Evolutionary conservation across 2,113 vertebrate species (phyloP).

Genomic region (Heloderma charlesbogerti): DNA sequence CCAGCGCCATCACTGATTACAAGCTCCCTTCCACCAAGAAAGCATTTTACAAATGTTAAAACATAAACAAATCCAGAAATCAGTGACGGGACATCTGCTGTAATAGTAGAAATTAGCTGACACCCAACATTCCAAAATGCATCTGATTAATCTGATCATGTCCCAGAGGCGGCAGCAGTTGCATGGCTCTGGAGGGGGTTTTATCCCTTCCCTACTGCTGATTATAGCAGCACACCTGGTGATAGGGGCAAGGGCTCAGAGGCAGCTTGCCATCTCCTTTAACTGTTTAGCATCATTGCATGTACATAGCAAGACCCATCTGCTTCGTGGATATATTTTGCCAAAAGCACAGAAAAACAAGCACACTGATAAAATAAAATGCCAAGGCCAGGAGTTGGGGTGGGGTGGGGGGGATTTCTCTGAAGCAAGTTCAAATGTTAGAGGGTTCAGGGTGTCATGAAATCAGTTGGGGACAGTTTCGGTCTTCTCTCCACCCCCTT

Average conservation of each 20-base stretch:
- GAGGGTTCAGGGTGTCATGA: neutral
- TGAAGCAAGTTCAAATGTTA: constrained; percentile 1
- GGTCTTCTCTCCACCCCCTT: neutral
- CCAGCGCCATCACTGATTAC: neutral
- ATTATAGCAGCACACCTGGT: constrained; percentile 65
- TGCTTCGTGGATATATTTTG: constrained; percentile 55
- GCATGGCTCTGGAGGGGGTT: constrained; percentile 63
- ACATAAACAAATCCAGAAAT: rapidly evolving
- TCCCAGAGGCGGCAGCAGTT: constrained; percentile 61
- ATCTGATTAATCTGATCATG: constrained; percentile 45
- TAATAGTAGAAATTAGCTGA: constrained; percentile 52
- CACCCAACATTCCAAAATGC: constrained; percentile 52
- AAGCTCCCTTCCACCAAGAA: neutral
- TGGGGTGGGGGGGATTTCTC: neutral
- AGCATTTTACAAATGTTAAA: constrained; percentile 22
- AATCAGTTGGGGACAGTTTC: neutral
- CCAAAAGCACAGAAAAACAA: constrained; percentile 37
- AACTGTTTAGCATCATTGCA: constrained; percentile 50
- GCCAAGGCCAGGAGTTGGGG: neutral
- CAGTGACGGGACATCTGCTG: constrained; percentile 43
- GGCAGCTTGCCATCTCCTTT: constrained; percentile 59
- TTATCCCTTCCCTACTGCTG: constrained; percentile 64
- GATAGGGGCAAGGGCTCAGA: constrained; percentile 47
- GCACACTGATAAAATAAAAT: constrained; percentile 22
- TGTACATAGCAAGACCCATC: constrained; percentile 59